Percentiles rank a stretch among this genome's conserved stretches.
These are phyloP conservation scores for Subacronicta megacephala DNA, from an alignment of 2,888 invertebrate genomes.

Conservation along the genomic window DNA sequence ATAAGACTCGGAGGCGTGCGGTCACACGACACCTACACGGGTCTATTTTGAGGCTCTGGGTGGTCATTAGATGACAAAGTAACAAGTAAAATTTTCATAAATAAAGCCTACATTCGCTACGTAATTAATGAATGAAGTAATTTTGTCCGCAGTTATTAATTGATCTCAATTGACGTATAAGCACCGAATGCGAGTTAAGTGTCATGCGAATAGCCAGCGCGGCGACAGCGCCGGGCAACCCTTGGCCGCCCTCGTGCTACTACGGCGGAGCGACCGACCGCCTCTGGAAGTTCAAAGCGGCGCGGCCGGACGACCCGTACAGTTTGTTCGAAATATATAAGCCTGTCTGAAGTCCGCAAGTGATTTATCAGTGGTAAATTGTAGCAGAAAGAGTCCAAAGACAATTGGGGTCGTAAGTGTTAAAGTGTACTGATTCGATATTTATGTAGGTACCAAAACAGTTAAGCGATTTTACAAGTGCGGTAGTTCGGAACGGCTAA, in stretches of 20 bases:
- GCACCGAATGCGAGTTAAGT: constrained; percentile 45
- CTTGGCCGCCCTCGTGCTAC: constrained; percentile 31
- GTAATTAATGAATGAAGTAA: constrained; percentile 4
- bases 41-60: constrained; percentile 8
- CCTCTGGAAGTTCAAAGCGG: constrained; percentile 29
- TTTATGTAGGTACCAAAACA: no score
- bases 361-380: no score
- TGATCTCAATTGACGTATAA: constrained; percentile 5
- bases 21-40: constrained; percentile 51
- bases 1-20: constrained; percentile 50
- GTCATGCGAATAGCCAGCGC: constrained; percentile 52
- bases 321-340: no score
- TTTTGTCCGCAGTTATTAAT: constrained; percentile 2
- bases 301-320: constrained; percentile 9
- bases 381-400: no score
- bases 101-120: neutral
- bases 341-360: no score
- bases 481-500: no score
- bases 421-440: no score
- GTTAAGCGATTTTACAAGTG: no score
- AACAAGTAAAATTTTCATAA: no score
- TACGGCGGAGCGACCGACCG: constrained; percentile 3
- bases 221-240: constrained; percentile 14
- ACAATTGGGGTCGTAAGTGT: no score
- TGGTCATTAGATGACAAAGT: constrained; percentile 20